Evolutionary conservation across 1,140 invertebrate species (phyloP).

Genomic region (Drosophila kikkawai): DNA sequence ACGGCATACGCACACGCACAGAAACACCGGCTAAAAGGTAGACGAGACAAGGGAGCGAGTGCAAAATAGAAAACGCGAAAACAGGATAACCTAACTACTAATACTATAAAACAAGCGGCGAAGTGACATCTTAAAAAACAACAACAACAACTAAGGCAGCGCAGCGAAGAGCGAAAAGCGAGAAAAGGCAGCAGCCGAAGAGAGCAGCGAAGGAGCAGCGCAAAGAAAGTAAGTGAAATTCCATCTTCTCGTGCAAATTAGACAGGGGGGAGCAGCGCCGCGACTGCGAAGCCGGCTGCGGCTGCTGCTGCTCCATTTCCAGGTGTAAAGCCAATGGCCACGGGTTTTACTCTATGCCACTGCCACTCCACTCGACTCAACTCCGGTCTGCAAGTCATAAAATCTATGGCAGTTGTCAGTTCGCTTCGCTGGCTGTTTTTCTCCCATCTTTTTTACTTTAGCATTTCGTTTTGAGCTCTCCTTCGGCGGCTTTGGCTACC

Average conservation of each 20-base stretch:
- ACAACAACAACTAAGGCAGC: conserved; percentile 23
- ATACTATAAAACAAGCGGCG: conserved; percentile 39
- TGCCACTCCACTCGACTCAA: conserved; percentile 9
- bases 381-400: conserved; percentile 67
- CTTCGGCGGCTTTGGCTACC: conserved; percentile 16
- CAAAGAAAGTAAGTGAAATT: conserved; percentile 82
- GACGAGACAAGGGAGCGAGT: conserved; percentile 45
- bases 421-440: conserved; percentile 60
- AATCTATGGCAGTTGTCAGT: conserved; percentile 74
- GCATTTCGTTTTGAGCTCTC: conserved; percentile 38
- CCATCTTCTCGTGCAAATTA: conserved; percentile 53
- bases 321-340: conserved; percentile 61
- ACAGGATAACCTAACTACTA: conserved; percentile 48
- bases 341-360: conserved; percentile 45
- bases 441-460: conserved; percentile 50
- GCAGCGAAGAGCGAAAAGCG: conserved; percentile 28
- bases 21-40: conserved; percentile 55
- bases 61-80: conserved; percentile 49
- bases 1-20: conserved; percentile 49
- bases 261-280: conserved; percentile 21
- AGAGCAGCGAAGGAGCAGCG: conserved; percentile 28
- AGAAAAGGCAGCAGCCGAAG: conserved; percentile 23
- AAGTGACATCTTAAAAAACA: conserved; percentile 41
- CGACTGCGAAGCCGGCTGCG: conserved; percentile 20
- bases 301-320: conserved; percentile 67